Evolutionary conservation across 37 sponge, comb jelly and placozoan species (phyloP).

Genomic region (Aplysina aerophoba): DNA sequence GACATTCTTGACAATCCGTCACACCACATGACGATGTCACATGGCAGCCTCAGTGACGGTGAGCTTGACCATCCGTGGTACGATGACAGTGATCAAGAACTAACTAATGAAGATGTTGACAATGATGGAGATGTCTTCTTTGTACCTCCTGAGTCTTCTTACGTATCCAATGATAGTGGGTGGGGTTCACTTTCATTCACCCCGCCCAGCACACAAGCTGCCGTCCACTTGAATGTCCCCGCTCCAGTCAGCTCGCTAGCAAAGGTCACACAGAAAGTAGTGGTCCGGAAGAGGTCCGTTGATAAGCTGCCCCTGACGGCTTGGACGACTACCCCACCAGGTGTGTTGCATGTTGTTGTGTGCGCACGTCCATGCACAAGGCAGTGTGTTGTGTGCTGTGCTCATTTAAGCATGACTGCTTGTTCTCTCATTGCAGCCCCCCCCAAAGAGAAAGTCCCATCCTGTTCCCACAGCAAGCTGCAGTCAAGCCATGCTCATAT

Average conservation of each 20-base stretch:
- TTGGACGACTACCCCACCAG: not conserved
- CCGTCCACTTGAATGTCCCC: no score
- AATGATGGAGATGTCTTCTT: not conserved
- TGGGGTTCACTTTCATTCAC: not conserved
- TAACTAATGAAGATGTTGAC: not conserved
- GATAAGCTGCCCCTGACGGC: conserved; percentile 17
- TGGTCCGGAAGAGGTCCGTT: not conserved
- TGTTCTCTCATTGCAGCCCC: no score
- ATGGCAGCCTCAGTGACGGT: conserved; percentile 27
- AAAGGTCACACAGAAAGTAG: conserved; percentile 20
- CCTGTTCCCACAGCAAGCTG: no score
- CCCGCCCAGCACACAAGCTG: no score
- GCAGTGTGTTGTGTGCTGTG: no score
- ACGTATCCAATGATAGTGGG: no score
- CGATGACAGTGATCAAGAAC: not conserved
- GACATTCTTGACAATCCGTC: not conserved
- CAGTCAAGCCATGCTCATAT: no score
- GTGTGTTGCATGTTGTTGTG: not conserved
- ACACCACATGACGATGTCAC: not conserved
- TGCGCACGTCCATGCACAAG: no score
- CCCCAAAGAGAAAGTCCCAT: no score
- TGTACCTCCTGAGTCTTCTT: no score
- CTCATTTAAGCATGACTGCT: no score
- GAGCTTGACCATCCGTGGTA: not conserved
- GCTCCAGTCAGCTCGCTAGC: conserved; percentile 19